These are phyloP conservation scores for Syrphus vitripennis DNA, from an alignment of 2,888 invertebrate genomes.

Conservation along the genomic window DNA sequence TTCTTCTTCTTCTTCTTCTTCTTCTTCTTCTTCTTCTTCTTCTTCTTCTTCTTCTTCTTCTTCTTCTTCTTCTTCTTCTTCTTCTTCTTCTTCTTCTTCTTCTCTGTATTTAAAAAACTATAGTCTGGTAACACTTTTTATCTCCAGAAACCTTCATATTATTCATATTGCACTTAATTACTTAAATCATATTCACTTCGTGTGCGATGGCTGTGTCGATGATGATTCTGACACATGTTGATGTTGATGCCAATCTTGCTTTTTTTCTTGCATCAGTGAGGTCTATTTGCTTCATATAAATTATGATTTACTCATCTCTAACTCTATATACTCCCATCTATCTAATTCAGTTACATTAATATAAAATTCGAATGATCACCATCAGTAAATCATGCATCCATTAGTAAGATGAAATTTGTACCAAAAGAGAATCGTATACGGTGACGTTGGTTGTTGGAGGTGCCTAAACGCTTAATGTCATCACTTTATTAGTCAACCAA, in stretches of 20 bases:
- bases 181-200: slow-evolving; percentile 30
- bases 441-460: neutral
- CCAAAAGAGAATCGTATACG: neutral
- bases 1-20: too few species aligned
- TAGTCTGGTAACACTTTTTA: neutral
- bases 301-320: slow-evolving; percentile 20
- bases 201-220: slow-evolving; percentile 50
- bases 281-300: neutral
- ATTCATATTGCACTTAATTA: slow-evolving; percentile 8
- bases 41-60: too few species aligned
- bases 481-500: slow-evolving; percentile 67
- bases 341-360: slow-evolving; percentile 49
- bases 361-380: slow-evolving; percentile 59
- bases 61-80: too few species aligned
- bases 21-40: too few species aligned
- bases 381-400: slow-evolving; percentile 63
- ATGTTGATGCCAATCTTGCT: slow-evolving; percentile 57
- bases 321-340: neutral
- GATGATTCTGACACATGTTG: slow-evolving; percentile 58
- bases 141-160: neutral
- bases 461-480: slow-evolving; percentile 56
- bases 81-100: too few species aligned
- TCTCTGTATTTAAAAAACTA: neutral
- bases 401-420: slow-evolving; percentile 32
- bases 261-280: slow-evolving; percentile 15